Conservation (phyloP, 2,113 vertebrate species). For the Platichthys flesus region DNA sequence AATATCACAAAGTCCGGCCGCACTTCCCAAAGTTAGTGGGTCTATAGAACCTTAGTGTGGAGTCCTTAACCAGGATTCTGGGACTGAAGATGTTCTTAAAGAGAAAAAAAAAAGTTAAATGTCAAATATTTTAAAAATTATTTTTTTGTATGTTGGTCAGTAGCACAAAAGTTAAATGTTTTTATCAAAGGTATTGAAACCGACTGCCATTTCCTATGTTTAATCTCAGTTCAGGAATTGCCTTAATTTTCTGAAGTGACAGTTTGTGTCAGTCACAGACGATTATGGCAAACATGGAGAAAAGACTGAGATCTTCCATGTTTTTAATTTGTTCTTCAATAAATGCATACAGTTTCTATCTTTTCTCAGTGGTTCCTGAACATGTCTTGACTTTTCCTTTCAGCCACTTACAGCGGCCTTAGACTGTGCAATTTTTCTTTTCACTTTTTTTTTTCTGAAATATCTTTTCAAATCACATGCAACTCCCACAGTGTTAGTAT, state of each 20-base stretch:
- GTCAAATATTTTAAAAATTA: slow-evolving; percentile 75
- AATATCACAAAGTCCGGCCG: slow-evolving; percentile 55
- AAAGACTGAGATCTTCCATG: slow-evolving; percentile 71
- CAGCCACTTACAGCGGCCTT: slow-evolving; percentile 44
- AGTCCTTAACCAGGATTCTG: slow-evolving; percentile 39
- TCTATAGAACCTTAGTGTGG: slow-evolving; percentile 48
- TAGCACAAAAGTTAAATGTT: slow-evolving; percentile 82
- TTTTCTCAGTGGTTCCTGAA: slow-evolving; percentile 59
- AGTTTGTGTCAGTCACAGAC: slow-evolving; percentile 39
- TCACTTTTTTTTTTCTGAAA: slow-evolving; percentile 1
- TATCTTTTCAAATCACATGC: not conserved
- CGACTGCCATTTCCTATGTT: slow-evolving; percentile 77
- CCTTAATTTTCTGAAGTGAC: slow-evolving; percentile 82
- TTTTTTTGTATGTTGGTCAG: slow-evolving; percentile 81
- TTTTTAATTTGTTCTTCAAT: slow-evolving; percentile 75
- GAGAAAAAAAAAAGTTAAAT: slow-evolving; percentile 49
- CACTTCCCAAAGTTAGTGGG: slow-evolving; percentile 57
- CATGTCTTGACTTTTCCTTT: slow-evolving; percentile 58
- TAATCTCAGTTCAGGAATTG: slow-evolving; percentile 80
- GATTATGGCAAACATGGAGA: slow-evolving; percentile 41
- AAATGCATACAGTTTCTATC: slow-evolving; percentile 61
- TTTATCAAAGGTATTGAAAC: slow-evolving; percentile 72
- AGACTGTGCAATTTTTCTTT: slow-evolving; percentile 47
- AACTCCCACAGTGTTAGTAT: slow-evolving; percentile 19
- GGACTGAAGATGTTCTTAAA: slow-evolving; percentile 60